Base-by-base conservation (phyloP, 2,888 invertebrate genomes). In the Phortica magna region DNA sequence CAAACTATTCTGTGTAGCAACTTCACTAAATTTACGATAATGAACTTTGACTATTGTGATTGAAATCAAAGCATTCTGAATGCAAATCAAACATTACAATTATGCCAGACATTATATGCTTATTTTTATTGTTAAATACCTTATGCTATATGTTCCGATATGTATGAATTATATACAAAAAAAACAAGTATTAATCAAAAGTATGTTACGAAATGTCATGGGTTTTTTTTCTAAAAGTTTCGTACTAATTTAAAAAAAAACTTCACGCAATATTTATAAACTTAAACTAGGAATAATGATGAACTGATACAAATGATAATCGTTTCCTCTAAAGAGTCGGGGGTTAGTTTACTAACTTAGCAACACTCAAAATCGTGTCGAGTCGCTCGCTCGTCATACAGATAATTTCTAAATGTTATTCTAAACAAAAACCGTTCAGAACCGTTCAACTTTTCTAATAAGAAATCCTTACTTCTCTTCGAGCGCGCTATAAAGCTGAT, bases 21-120 rank as follows among this genome's bases (percentile, higher is more conserved):
- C n/a, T n/a, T 68, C 42, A 14, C 42, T 41, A 12, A 57, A 57
- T 73, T 59, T 39, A 31, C 5, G 31, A 31, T 31, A 31, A 31
- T 31, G 41, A 73, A 61, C 61, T 61, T 61, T 61, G 67, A 77
- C 78, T 78, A 80, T 73, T 80, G 80, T 81, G 81, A 80, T 81
- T 79, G 75, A 75, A 39, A 78, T 75, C 73, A 78, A 78, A 77
- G 81, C 81, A 80, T 81, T 81, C 39, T 41, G 79, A 80, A 81
- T 80, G 80, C 79, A 72, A 64, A 22, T 61, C 48, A 48, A 48
- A 48, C 7, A 48, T 48, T 48, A 48, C 48, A 48, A 48, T 48
- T 12, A 48, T 48, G 48, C 9, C 3, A 48, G 9, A 14, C 14
- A 9, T 14, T 48, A 48, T 48, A 48, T 14, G 9, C 48, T 48